Evolutionary conservation across 2,888 invertebrate genomes (phyloP).

Genomic region (Drosophila incognita): DNA sequence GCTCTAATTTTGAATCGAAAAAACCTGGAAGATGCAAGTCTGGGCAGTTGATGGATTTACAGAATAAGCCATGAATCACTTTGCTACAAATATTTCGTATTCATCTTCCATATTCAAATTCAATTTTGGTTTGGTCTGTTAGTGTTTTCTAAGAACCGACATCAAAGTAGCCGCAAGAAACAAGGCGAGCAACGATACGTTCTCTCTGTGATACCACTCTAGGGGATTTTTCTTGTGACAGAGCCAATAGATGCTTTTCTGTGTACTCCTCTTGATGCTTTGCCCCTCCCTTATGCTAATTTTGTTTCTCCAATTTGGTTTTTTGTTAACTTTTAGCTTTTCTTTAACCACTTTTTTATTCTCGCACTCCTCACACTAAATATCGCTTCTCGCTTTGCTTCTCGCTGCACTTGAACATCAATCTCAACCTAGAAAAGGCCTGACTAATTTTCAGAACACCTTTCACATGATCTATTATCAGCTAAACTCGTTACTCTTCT

Average conservation of each 20-base stretch:
- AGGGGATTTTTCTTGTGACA: background rate
- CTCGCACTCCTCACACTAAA: background rate
- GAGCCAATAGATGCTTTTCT: background rate
- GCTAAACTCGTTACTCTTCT: background rate
- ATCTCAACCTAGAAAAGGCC: background rate
- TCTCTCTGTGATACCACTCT: background rate
- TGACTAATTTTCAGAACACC: background rate
- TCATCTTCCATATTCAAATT: conserved; percentile 2
- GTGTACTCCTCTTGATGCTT: background rate
- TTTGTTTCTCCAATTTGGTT: background rate
- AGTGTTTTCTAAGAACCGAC: background rate
- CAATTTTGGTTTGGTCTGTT: background rate
- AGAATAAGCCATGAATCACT: conserved; percentile 57
- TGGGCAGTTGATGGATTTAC: conserved; percentile 85
- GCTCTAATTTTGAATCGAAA: conserved; percentile 59
- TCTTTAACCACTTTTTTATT: background rate
- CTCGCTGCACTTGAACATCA: conserved; percentile 1
- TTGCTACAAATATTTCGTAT: conserved; percentile 13
- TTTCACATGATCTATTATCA: background rate
- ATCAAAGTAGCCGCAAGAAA: background rate
- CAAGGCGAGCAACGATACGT: background rate
- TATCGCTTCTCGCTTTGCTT: background rate
- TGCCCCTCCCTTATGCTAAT: background rate
- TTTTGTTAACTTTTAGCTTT: background rate
- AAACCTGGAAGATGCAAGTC: conserved; percentile 84